phyloP scores from a whole-genome alignment of 2,888 invertebrate genomes.

The Danaus chrysippus region DNA sequence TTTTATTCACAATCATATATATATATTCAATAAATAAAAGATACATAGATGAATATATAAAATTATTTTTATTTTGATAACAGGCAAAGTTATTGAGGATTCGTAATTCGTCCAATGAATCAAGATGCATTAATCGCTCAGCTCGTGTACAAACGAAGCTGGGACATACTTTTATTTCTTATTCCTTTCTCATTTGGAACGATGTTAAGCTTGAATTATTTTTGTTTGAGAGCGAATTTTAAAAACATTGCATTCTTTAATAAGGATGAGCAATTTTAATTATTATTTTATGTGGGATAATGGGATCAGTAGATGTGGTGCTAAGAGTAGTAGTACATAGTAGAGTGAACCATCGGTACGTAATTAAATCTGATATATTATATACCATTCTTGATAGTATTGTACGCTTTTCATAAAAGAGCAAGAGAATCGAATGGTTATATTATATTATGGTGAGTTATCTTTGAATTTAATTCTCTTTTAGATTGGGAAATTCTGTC shows the following conservation, averaged over 20 bases:
- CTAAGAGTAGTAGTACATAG: neutral
- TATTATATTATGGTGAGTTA: neutral
- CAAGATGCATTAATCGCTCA: slow-evolving; percentile 24
- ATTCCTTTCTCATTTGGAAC: neutral
- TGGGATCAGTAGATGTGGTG: no score
- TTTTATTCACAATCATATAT: no score
- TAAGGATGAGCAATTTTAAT: no score
- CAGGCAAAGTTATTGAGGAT: slow-evolving; percentile 17
- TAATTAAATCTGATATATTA: neutral
- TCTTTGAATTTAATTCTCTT: neutral
- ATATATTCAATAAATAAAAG: no score
- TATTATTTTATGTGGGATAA: no score
- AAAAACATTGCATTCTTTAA: slow-evolving; percentile 1
- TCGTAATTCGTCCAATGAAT: slow-evolving; percentile 25
- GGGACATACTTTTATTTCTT: slow-evolving; percentile 13
- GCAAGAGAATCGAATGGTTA: neutral
- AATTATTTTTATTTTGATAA: slow-evolving; percentile 25
- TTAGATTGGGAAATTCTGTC: neutral
- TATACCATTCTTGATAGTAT: neutral
- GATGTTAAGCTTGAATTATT: slow-evolving; percentile 3
- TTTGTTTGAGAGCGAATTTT: neutral
- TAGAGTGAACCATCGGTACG: neutral
- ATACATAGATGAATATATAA: slow-evolving; percentile 17
- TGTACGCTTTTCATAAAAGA: neutral
- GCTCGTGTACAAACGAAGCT: slow-evolving; percentile 18